Percentiles rank a stretch among this genome's conserved stretches.
Evolutionary conservation across 2,113 vertebrate species (phyloP).

Genomic region (Elephas maximus): DNA sequence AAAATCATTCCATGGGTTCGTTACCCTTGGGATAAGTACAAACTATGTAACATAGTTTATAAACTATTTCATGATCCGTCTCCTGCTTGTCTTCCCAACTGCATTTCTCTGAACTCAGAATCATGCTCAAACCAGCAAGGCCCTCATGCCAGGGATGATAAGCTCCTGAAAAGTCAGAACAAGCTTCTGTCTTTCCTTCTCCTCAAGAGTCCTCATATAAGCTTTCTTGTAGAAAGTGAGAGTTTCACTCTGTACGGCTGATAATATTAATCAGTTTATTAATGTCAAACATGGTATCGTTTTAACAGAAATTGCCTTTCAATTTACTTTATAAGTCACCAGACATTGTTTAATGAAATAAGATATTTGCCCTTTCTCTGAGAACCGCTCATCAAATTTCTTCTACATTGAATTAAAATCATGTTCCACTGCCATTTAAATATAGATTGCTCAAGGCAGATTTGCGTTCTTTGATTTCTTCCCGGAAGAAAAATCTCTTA

Average conservation of each 20-base stretch:
- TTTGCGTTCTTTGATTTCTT: background rate
- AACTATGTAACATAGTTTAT: background rate
- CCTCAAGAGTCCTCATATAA: background rate
- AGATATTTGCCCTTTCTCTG: conserved; percentile 47
- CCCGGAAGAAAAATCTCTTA: conserved; percentile 16
- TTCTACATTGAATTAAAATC: conserved; percentile 50
- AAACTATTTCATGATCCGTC: background rate
- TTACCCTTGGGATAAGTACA: background rate
- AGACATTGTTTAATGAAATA: conserved; percentile 30
- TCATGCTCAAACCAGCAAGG: background rate
- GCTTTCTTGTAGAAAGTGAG: background rate
- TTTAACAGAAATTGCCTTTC: background rate
- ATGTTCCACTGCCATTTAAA: background rate
- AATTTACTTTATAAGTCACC: background rate
- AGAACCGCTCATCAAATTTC: background rate
- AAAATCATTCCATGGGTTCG: background rate
- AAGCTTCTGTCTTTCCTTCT: background rate
- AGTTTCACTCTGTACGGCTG: background rate
- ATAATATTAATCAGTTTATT: background rate
- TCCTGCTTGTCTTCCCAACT: background rate
- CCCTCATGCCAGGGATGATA: background rate
- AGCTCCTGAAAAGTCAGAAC: background rate
- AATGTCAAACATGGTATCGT: background rate
- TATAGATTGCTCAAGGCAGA: background rate
- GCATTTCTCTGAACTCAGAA: background rate